Percentiles rank a stretch among this genome's conserved stretches.
Evolutionary conservation across 2,797 vertebrate species (phyloP).

Genomic region (Oreochromis mossambicus): DNA sequence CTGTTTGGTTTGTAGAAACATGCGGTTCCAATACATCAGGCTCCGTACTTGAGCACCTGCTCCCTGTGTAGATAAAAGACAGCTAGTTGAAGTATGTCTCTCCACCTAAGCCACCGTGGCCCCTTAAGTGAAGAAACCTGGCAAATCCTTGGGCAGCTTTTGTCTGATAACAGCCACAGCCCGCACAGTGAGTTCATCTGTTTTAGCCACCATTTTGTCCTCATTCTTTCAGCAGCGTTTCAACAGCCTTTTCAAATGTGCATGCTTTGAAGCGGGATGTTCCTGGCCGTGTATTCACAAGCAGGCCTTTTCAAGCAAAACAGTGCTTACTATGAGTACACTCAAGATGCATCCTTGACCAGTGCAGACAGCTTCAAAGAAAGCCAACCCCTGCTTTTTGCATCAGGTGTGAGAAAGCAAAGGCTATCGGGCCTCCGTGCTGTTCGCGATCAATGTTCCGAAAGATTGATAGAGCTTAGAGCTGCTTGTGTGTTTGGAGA

Average conservation of each 20-base stretch:
- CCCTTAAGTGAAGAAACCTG: neutral
- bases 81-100: neutral
- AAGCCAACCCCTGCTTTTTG: constrained; percentile 1
- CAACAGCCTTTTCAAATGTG: constrained; percentile 26
- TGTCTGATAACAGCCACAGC: neutral
- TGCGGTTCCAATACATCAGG: neutral
- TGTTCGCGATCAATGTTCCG: neutral
- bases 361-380: neutral
- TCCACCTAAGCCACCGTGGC: neutral
- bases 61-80: neutral
- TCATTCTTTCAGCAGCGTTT: constrained; percentile 32
- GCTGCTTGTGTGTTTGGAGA: neutral
- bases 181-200: neutral
- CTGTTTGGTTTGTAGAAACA: neutral
- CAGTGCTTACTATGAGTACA: neutral
- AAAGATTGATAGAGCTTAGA: constrained; percentile 41
- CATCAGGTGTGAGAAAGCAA: constrained; percentile 36
- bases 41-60: neutral
- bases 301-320: neutral
- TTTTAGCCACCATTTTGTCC: constrained; percentile 32
- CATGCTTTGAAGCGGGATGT: constrained; percentile 21
- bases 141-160: neutral
- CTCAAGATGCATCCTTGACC: neutral
- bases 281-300: constrained; percentile 5
- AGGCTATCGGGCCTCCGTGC: constrained; percentile 16